Conservation (phyloP, 2,888 invertebrate species). For the Andrena marginata region DNA sequence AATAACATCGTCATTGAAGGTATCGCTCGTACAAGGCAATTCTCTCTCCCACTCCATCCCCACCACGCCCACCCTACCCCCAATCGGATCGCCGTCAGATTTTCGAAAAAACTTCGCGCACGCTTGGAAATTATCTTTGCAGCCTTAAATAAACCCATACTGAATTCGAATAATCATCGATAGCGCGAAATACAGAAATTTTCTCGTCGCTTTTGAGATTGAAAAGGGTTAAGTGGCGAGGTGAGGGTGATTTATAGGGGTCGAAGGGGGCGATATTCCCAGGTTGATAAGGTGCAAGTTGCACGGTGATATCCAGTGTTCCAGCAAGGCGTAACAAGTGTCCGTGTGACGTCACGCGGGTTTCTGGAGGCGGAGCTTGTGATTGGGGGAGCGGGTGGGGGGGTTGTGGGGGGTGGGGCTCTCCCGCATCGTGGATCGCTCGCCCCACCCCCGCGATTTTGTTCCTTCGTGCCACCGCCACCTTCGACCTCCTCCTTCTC, state of each 20-base stretch:
- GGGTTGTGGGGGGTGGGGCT: conserved; percentile 80
- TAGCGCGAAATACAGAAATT: no score
- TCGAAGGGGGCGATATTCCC: conserved; percentile 17
- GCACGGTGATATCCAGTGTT: conserved; percentile 28
- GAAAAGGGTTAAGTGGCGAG: no score
- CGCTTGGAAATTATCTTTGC: no score
- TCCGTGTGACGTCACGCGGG: conserved; percentile 82
- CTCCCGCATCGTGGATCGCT: conserved; percentile 69
- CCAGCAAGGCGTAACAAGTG: conserved; percentile 84
- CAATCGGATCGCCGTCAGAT: no score
- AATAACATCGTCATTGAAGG: no score
- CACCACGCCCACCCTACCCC: no score
- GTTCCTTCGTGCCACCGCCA: conserved; percentile 68
- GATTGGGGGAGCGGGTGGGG: conserved; percentile 72
- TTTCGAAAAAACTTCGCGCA: no score
- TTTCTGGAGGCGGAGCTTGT: conserved; percentile 83
- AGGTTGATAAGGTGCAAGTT: conserved; percentile 20
- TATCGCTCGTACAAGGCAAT: no score
- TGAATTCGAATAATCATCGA: not conserved
- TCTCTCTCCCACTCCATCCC: no score
- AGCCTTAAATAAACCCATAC: no score
- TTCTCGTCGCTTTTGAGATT: not conserved
- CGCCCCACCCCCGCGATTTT: conserved; percentile 75
- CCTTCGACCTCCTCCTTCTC: conserved; percentile 64
- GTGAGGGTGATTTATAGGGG: not conserved